Conservation (phyloP, 2,797 vertebrate species). For the Centropyge bicolor region DNA sequence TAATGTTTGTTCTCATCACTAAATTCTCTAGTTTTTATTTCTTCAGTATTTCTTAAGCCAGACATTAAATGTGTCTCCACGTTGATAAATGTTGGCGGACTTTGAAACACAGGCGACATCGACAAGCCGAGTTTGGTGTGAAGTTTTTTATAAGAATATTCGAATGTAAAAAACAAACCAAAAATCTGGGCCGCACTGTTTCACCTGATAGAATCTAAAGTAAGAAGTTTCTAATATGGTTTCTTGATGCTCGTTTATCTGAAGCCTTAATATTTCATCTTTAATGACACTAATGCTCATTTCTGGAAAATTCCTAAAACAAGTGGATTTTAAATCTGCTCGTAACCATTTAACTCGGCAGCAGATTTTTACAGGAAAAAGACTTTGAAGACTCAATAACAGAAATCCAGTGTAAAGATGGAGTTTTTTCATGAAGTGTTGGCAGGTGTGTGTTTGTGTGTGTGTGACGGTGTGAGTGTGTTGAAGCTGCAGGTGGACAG, state of each 20-base stretch:
- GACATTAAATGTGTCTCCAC: neutral
- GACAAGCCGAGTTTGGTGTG: neutral
- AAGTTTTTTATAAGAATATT: neutral
- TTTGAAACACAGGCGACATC: neutral
- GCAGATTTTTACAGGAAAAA: neutral
- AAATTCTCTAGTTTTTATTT: neutral
- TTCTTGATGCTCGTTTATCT: neutral
- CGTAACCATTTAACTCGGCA: too few species aligned
- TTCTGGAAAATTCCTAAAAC: neutral
- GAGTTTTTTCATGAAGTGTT: conserved; percentile 3
- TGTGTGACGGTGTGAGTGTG: conserved; percentile 9
- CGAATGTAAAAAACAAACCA: neutral
- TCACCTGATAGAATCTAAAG: neutral
- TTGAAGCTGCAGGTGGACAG: conserved; percentile 67
- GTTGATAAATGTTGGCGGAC: neutral
- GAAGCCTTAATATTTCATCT: neutral
- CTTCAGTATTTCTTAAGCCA: neutral
- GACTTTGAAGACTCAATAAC: neutral
- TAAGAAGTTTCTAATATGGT: neutral
- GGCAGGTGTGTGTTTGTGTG: neutral
- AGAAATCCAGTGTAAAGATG: neutral
- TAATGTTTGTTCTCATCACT: neutral
- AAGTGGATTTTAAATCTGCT: neutral
- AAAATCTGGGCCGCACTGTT: neutral
- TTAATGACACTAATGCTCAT: neutral